These are phyloP conservation scores for Tachina lurida DNA, from an alignment of 2,888 invertebrate species.

Conservation along the genomic window DNA sequence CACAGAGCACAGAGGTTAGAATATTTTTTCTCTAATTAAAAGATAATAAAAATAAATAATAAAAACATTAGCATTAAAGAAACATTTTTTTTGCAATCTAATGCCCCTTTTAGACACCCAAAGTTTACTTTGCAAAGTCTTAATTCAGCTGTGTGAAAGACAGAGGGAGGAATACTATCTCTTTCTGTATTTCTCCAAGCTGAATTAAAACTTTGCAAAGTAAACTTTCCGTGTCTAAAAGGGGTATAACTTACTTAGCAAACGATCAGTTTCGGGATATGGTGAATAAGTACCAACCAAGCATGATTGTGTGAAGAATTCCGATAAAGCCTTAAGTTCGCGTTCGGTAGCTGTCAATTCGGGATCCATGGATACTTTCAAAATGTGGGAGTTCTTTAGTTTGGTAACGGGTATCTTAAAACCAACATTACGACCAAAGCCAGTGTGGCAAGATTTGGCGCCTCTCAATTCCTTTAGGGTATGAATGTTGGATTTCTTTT, in stretches of 20 bases:
- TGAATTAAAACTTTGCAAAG: no score
- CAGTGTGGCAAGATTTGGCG: conserved; percentile 93
- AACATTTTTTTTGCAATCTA: neutral
- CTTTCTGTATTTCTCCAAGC: no score
- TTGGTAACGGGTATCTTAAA: conserved; percentile 91
- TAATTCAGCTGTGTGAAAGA: no score
- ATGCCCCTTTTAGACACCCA: no score
- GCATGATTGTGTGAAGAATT: conserved; percentile 92
- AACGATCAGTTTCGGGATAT: conserved; percentile 87
- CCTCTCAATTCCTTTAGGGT: conserved; percentile 88
- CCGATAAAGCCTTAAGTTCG: conserved; percentile 90
- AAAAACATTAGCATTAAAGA: neutral
- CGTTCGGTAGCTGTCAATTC: conserved; percentile 85
- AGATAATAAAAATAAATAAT: neutral
- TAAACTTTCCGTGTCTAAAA: no score
- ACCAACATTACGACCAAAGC: conserved; percentile 93
- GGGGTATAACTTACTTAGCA: conserved; percentile 87
- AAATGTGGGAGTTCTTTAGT: conserved; percentile 87
- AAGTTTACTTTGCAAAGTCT: no score
- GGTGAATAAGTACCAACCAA: conserved; percentile 93
- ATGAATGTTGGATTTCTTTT: conserved; percentile 88
- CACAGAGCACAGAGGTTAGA: conserved; percentile 91
- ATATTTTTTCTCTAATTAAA: conserved; percentile 87
- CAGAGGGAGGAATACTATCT: no score
- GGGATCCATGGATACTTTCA: conserved; percentile 81